Evolutionary conservation across 2,888 invertebrate genomes (phyloP).

Genomic region (Hartigia nigra): DNA sequence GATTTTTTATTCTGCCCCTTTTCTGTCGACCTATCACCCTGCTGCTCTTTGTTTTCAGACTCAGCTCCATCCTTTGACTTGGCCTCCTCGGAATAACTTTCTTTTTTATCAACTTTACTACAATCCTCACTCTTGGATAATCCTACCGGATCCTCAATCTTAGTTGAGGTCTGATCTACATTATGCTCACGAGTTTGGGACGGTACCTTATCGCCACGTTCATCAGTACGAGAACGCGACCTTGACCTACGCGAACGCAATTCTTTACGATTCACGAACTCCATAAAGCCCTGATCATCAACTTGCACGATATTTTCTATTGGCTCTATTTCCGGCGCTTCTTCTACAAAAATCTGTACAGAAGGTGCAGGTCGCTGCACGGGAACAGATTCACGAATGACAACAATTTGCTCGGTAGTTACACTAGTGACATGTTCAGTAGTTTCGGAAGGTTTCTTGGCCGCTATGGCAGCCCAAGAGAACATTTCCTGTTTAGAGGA

Average conservation of each 20-base stretch:
- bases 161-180: background rate
- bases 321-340: conserved; percentile 49
- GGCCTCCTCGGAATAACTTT: conserved; percentile 3
- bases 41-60: conserved; percentile 12
- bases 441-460: conserved; percentile 40
- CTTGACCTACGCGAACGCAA: conserved; percentile 61
- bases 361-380: conserved; percentile 31
- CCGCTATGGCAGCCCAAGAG: conserved; percentile 53
- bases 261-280: conserved; percentile 66
- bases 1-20: conserved; percentile 6
- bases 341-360: conserved; percentile 53
- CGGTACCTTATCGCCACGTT: conserved; percentile 26
- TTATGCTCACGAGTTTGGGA: background rate
- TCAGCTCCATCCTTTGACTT: background rate
- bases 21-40: background rate
- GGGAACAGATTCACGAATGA: conserved; percentile 17
- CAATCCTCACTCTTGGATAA: conserved; percentile 11
- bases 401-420: conserved; percentile 9
- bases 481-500: conserved; percentile 21
- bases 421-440: conserved; percentile 13
- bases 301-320: conserved; percentile 54
- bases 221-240: conserved; percentile 56
- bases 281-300: conserved; percentile 67
- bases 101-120: conserved; percentile 11
- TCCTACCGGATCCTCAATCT: background rate